Base-by-base conservation (phyloP, 2,888 invertebrate genomes). In the Hypsopygia costalis region DNA sequence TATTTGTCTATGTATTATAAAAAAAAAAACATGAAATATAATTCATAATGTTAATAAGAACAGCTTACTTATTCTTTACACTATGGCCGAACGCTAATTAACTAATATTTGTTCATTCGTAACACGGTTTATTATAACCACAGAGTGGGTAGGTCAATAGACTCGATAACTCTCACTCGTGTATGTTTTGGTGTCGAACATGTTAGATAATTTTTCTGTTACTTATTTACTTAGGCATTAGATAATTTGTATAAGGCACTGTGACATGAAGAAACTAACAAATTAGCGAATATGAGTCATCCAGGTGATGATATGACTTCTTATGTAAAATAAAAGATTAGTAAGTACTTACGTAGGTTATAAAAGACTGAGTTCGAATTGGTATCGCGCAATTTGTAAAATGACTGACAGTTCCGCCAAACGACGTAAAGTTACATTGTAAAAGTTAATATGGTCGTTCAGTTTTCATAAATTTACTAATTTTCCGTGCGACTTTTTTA, bases 141-240 rank as follows among this genome's bases (percentile, higher is more conserved):
- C 16, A 16, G 16, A 28, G 28, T 10, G 10, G 1, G 34, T 16
- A 27, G 36, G 47, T 47, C 41, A 47, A 43, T 12, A 29, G 40
- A 21, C 40, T 43, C 31, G 16, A 31, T 11, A 40, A 41, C 44
- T 48, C 44, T 48, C 44, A 45, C 47, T 45, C 44, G n/a, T 34
- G 7, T 29, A 12, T 29, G 11, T 1, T 20, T 33, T 34, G 16
- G 9, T 36, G 10, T 16, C 36, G 28, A 16, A 29, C 28, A 20
- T 20, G 36, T 36, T 36, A 36, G 36, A 36, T 36, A 16, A 36
- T 36, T 16, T 36, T 20, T 16, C 16, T 16, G 4, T 27, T 28
- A 11, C 9, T 36, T 36, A 36, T 36, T 36, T 36, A 28, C 29
- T 36, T 20, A 29, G 9, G 6, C 6, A 36, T 36, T 36, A 29